Evolutionary conservation across 1,140 invertebrate genomes (phyloP).

Genomic region (Eumeta japonica): DNA sequence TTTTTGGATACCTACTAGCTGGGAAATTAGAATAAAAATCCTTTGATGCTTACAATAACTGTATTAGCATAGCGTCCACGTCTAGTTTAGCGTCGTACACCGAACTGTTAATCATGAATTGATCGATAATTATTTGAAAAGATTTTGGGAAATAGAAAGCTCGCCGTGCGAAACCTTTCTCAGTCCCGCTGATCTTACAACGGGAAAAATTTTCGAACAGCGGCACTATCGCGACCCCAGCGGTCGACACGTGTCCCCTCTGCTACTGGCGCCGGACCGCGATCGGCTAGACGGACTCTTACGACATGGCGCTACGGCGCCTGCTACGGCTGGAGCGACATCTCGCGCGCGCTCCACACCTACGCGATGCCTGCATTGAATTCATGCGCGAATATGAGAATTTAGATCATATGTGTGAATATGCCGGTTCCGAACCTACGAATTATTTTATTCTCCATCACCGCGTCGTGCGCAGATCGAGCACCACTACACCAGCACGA

Average conservation of each 20-base stretch:
- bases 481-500: not conserved
- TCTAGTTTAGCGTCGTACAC: constrained; percentile 1
- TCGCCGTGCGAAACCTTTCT: not conserved
- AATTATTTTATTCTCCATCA: constrained; percentile 1
- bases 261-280: not conserved
- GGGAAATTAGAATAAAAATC: constrained; percentile 1
- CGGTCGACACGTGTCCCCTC: not conserved
- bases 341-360: not conserved
- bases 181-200: not conserved
- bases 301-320: not conserved
- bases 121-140: not conserved
- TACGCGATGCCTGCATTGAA: not conserved
- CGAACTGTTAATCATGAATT: not conserved
- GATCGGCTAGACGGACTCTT: not conserved
- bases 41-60: not conserved
- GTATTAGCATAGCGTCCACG: not conserved
- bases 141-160: constrained; percentile 1
- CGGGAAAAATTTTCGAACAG: not conserved
- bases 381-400: not conserved
- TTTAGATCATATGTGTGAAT: not conserved
- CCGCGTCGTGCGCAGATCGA: not conserved
- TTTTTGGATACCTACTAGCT: not conserved
- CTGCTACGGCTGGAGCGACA: not conserved
- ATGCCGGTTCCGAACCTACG: not conserved
- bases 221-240: not conserved